Evolutionary conservation across 1,140 invertebrate genomes (phyloP).

Genomic region (Mylabris phalerata): DNA sequence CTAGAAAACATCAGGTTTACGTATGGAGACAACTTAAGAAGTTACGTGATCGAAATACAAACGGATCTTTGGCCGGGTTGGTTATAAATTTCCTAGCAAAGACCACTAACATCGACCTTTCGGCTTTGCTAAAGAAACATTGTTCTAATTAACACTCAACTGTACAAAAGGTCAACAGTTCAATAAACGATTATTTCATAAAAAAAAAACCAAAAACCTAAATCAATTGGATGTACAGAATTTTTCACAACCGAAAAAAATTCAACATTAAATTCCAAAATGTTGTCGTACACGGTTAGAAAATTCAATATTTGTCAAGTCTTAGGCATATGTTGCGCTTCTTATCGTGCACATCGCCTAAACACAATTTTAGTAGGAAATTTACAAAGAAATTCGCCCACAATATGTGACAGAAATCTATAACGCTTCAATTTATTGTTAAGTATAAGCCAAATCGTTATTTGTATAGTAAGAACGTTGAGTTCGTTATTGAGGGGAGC

Average conservation of each 20-base stretch:
- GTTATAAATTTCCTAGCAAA: constrained; percentile 11
- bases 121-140: constrained; percentile 11
- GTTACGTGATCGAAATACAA: constrained; percentile 16
- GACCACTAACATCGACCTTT: constrained; percentile 2
- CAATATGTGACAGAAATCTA: constrained; percentile 7
- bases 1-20: constrained; percentile 18
- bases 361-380: constrained; percentile 15
- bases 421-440: neutral
- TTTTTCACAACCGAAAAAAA: no score
- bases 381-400: constrained; percentile 11
- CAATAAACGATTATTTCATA: neutral
- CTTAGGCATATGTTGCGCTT: constrained; percentile 10
- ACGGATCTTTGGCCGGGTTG: constrained; percentile 7
- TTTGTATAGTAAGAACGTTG: no score
- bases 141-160: constrained; percentile 12
- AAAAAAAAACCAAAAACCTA: no score
- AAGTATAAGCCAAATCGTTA: neutral
- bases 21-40: constrained; percentile 20
- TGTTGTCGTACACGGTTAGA: constrained; percentile 11
- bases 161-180: neutral
- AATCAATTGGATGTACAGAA: no score
- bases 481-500: no score
- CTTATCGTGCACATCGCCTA: constrained; percentile 13
- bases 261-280: constrained; percentile 11
- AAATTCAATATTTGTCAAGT: constrained; percentile 15